phyloP scores from a whole-genome alignment of 2,113 vertebrate genomes.

The Chaetops frenatus region DNA sequence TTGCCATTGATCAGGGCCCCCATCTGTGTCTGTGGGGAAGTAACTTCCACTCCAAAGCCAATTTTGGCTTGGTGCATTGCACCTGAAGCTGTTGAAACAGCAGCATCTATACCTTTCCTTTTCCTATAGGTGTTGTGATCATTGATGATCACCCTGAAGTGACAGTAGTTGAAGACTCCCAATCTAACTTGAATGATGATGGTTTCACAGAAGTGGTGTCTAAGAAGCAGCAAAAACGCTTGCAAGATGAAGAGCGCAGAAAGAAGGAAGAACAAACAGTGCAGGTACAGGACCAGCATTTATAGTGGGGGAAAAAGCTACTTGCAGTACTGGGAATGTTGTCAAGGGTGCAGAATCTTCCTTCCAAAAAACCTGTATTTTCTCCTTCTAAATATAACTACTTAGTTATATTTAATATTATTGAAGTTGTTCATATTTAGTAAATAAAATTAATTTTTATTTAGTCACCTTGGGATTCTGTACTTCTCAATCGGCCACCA shows the following conservation, averaged over 20 bases:
- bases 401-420: background rate
- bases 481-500: background rate
- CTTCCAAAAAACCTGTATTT: background rate
- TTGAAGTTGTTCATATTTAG: background rate
- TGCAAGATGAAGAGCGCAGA: conserved; percentile 95
- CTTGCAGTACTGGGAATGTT: background rate
- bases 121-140: conserved; percentile 89
- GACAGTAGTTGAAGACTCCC: conserved; percentile 94
- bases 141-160: conserved; percentile 99
- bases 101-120: conserved; percentile 14
- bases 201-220: conserved; percentile 99
- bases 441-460: background rate
- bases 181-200: conserved; percentile 90
- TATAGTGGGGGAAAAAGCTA: background rate
- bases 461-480: background rate
- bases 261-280: conserved; percentile 97
- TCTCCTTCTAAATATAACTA: background rate
- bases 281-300: conserved; percentile 75
- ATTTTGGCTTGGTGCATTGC: background rate
- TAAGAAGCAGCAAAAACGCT: conserved; percentile 95
- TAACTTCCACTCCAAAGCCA: background rate
- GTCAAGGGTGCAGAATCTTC: background rate
- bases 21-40: background rate
- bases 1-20: background rate
- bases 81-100: conserved; percentile 18